Evolutionary conservation across 2,888 invertebrate species (phyloP), one percentile per base, ranked within the genome.

Genomic region (Itoplectis maculator): DNA sequence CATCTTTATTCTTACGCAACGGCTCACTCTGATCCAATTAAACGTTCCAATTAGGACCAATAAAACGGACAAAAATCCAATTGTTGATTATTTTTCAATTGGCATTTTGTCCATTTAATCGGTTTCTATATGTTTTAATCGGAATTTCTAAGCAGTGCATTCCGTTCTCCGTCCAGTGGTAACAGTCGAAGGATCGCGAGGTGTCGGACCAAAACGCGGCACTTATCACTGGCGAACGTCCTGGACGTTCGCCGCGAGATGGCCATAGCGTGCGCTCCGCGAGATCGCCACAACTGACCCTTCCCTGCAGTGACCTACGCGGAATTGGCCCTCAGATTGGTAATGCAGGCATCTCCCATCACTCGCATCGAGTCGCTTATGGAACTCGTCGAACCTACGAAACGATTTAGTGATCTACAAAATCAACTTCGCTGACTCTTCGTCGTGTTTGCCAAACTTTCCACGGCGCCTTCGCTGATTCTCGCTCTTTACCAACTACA

Each of bases 201-300:
- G 15, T 8, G 75, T 15, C 66, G 11, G 66, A 75, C 45, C 4
- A 47, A 68, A 76, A 42, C 40, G 29, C 5, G 18, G 18, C 37
- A 9, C 37, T 56, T 15, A 76, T 59, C 75, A 56, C 75, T 76
- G 45, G 9, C 1, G 18, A 13, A 37, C 37, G 13, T 8, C 6
- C 37, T 15, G 5, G 9, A n/a, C n/a, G n/a, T n/a, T n/a, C 18
- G 18, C 61, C 73, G 73, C 42, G 42, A 73, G 73, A 73, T 61
- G 73, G 61, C 73, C 23, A 18, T 35, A 61, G 45, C 61, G 54
- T 61, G 65, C 11, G 18, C 29, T 20, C 49, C 13, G 29, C 15
- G 0, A 65, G 23, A 23, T 2, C 23, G 23, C 8, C 45, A 0
- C 23, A 40, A 65, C 18, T 20, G 5, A 7, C 20, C 42, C 23